A percentile compares a stretch with the other conserved stretches of the same genome.
These are phyloP conservation scores for Pontoporia blainvillei DNA, from an alignment of 2,113 vertebrate species.

Conservation along the genomic window DNA sequence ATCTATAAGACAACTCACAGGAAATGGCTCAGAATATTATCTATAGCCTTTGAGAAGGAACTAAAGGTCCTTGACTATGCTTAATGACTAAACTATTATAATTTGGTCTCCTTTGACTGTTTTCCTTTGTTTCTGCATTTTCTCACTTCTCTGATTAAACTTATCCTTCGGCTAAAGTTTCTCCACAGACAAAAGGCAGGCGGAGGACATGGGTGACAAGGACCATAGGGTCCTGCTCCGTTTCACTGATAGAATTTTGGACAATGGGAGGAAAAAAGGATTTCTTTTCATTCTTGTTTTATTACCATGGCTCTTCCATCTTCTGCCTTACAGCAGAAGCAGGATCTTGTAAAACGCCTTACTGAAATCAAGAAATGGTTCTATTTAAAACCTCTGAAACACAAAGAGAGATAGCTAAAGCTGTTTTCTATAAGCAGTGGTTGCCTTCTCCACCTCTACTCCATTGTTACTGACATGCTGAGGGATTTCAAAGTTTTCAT, in stretches of 20 bases:
- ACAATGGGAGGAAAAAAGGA: background rate
- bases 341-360: background rate
- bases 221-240: too few relatives aligned
- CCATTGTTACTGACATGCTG: background rate
- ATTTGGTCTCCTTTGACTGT: too few relatives aligned
- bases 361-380: background rate
- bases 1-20: too few relatives aligned
- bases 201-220: too few relatives aligned
- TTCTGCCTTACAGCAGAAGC: background rate
- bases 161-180: too few relatives aligned
- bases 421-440: background rate
- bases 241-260: background rate
- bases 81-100: too few relatives aligned
- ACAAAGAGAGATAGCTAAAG: background rate
- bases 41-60: too few relatives aligned
- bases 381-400: background rate
- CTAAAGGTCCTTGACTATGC: too few relatives aligned
- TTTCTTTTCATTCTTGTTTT: background rate
- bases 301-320: background rate
- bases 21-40: too few relatives aligned
- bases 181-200: too few relatives aligned
- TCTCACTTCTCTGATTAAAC: too few relatives aligned
- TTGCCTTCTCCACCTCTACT: background rate
- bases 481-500: background rate
- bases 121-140: too few relatives aligned